These are phyloP conservation scores for Erethizon dorsatum DNA, from an alignment of 2,797 vertebrate species.

Conservation along the genomic window DNA sequence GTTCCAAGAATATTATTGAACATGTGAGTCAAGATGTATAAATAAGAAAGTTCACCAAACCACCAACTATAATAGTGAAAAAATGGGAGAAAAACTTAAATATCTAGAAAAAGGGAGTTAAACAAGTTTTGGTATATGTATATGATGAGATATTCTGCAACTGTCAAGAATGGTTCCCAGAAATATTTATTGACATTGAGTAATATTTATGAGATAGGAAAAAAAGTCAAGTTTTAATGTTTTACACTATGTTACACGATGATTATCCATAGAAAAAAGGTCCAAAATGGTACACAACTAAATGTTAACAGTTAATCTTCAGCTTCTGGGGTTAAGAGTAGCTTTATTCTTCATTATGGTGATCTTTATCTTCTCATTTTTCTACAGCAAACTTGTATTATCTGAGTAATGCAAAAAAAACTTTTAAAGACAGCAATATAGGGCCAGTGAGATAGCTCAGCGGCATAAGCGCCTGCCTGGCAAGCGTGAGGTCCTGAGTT, in stretches of 20 bases:
- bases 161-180: slow-evolving; percentile 26
- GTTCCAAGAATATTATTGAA: slow-evolving; percentile 26
- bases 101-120: slow-evolving; percentile 47
- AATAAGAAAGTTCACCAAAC: neutral
- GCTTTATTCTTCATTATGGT: slow-evolving; percentile 54
- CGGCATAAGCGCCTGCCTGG: too few species aligned
- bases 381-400: slow-evolving; percentile 20
- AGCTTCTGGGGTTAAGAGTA: neutral
- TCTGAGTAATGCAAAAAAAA: slow-evolving; percentile 32
- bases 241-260: neutral
- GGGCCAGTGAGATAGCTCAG: too few species aligned
- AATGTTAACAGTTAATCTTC: slow-evolving; percentile 21
- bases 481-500: too few species aligned
- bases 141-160: neutral
- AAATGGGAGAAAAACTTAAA: slow-evolving; percentile 43
- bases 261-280: neutral
- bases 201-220: neutral
- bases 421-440: slow-evolving; percentile 30
- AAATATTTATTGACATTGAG: slow-evolving; percentile 27
- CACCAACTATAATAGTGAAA: neutral
- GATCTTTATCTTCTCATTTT: slow-evolving; percentile 41
- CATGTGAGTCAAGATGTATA: neutral
- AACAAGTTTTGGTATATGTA: neutral
- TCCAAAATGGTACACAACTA: neutral
- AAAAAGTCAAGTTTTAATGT: slow-evolving; percentile 35